Base-by-base conservation (phyloP, 2,797 vertebrate species). In the Picus viridis region DNA sequence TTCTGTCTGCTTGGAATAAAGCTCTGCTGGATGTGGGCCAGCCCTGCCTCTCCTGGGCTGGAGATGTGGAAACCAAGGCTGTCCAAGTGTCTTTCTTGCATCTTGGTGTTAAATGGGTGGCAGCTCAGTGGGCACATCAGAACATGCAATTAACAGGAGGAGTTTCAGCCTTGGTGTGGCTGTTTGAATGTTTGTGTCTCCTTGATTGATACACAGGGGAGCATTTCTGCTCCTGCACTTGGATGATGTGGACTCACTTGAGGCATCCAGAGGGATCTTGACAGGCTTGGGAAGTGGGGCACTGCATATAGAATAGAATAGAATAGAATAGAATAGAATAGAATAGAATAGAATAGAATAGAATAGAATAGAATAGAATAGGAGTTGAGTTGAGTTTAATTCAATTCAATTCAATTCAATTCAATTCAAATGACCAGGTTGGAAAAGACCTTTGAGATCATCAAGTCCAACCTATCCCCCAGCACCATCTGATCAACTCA, bases 1-100 rank as follows among this genome's bases (percentile, higher is more conserved):
- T 93, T 88, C 27, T 77, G 94, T 72, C 56, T 92, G 82, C 94
- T 96, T 97, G 94, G 83, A 98, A 75, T 97, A 97, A 97, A 97
- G 90, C 65, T 94, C 51, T 69, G 43, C 92, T 83, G 83, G 95
- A 93, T 86, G 56, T 64, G 16, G 87, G 76, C 89, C 18, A 3
- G 73, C 51, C 68, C 47, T 58, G 53, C 58, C 71, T n/a, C 93
- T 93, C 83, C 86, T 94, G 76, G 57, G 80, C 88, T 70, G 62
- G 67, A 49, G 34, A 39, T 65, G 51, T 77, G 61, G 62, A 81
- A 72, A n/a, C 7, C 29, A 22, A 41, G 36, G 41, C 62, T 86
- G 24, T 71, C 29, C 39, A 64, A 79, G 39, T 54, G 41, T 78
- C 47, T 49, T 4, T 78, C 26, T 74, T 70, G 63, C 71, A 14